These are phyloP conservation scores for Onychomys leucogaster DNA, from an alignment of 2,797 vertebrate species.

Conservation along the genomic window DNA sequence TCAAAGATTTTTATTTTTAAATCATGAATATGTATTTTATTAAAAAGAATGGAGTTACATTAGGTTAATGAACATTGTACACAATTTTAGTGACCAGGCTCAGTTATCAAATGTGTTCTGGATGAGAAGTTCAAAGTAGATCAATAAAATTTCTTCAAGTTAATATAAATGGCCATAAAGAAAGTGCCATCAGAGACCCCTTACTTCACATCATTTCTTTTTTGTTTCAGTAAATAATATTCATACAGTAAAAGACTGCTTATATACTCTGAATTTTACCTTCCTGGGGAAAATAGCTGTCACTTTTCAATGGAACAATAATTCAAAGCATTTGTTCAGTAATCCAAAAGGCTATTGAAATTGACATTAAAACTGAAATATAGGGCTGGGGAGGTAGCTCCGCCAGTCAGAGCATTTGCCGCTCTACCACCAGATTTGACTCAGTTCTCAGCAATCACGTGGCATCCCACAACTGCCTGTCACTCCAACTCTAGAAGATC, in stretches of 20 bases:
- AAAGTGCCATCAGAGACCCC: not conserved
- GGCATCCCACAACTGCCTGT: too few relatives aligned
- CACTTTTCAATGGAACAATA: not conserved
- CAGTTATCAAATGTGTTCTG: constrained; percentile 33
- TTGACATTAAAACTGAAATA: not conserved
- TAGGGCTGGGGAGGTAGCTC: too few relatives aligned
- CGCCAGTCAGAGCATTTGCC: too few relatives aligned
- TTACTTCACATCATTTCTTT: not conserved
- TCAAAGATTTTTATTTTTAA: constrained; percentile 13
- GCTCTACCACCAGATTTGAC: not conserved
- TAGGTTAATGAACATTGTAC: not conserved
- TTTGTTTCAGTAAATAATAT: constrained; percentile 1
- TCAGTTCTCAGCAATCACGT: not conserved
- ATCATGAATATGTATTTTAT: not conserved
- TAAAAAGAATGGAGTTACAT: not conserved
- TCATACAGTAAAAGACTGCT: not conserved
- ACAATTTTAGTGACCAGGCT: not conserved
- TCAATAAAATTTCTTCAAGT: not conserved
- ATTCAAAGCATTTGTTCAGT: not conserved
- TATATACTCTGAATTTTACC: not conserved
- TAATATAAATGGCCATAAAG: not conserved
- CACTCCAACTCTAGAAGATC: not conserved
- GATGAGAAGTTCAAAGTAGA: not conserved
- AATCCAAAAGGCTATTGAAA: constrained; percentile 20
- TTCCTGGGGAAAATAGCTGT: not conserved